These are phyloP conservation scores for Lophotis ruficrista DNA, from an alignment of 2,113 vertebrate species.

Conservation along the genomic window DNA sequence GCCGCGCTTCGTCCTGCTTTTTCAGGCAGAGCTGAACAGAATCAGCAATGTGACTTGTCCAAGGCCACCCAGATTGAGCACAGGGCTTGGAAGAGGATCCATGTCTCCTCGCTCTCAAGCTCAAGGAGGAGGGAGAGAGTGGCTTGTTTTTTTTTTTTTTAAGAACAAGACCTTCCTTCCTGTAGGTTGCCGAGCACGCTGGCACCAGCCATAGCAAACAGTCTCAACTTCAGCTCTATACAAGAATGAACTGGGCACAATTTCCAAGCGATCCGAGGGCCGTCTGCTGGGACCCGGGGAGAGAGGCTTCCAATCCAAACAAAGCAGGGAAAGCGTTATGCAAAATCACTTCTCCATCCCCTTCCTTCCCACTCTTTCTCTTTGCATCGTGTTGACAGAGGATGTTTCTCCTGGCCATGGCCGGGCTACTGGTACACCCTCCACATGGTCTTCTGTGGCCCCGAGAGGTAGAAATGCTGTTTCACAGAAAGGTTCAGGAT, in stretches of 20 bases:
- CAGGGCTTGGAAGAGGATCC: neutral
- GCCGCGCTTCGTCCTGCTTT: neutral
- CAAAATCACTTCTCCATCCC: neutral
- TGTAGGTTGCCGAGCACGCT: neutral
- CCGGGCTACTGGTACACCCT: neutral
- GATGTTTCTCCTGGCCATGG: slow-evolving; percentile 18
- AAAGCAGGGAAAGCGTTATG: neutral
- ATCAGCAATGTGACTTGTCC: slow-evolving; percentile 1
- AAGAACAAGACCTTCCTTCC: slow-evolving; percentile 42
- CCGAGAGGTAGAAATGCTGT: neutral
- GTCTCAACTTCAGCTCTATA: neutral
- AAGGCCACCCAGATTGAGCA: slow-evolving; percentile 49
- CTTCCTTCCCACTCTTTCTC: slow-evolving; percentile 1
- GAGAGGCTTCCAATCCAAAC: slow-evolving; percentile 46
- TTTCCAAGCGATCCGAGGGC: neutral
- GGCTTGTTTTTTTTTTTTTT: neutral
- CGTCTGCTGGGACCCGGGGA: neutral
- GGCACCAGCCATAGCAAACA: neutral
- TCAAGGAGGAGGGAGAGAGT: neutral
- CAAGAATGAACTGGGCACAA: slow-evolving; percentile 33
- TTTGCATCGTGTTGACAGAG: neutral
- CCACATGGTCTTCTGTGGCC: rapidly evolving
- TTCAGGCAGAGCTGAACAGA: slow-evolving; percentile 7
- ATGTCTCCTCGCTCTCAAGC: neutral
- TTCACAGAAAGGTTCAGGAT: neutral